A percentile compares a stretch with the other conserved stretches of the same genome.
Evolutionary conservation across 2,113 vertebrate genomes (phyloP).

Genomic region (Cryptomyrus ogoouensis): DNA sequence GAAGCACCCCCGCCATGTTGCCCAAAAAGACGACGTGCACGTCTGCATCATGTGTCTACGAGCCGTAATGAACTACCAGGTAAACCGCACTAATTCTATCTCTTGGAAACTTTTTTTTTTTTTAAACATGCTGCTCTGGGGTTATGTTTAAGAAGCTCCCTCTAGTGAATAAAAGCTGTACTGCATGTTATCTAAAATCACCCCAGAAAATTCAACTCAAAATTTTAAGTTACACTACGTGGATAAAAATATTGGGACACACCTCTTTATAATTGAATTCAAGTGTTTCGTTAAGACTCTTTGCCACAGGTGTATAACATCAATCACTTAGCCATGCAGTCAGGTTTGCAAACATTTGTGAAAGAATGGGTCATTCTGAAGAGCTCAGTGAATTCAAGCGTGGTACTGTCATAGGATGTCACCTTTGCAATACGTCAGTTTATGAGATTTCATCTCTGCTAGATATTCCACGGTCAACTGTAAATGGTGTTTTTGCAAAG

Average conservation of each 20-base stretch:
- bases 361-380: not conserved
- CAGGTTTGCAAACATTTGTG: not conserved
- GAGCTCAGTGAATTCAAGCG: not conserved
- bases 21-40: conserved; percentile 96
- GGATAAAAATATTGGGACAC: not conserved
- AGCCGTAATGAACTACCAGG: conserved; percentile 99
- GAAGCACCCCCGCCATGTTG: conserved; percentile 90
- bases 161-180: not conserved
- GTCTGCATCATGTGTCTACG: conserved; percentile 95
- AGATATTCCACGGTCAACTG: not conserved
- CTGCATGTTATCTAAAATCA: not conserved
- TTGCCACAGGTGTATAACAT: not conserved
- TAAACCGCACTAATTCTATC: conserved; percentile 41
- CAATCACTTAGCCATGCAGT: not conserved
- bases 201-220: not conserved
- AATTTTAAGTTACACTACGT: not conserved
- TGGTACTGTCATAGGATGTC: not conserved
- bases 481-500: not conserved
- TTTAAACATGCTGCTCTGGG: not conserved
- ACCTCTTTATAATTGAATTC: not conserved
- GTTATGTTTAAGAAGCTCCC: not conserved
- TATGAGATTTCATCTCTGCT: not conserved
- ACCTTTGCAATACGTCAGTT: not conserved
- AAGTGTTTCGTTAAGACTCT: not conserved
- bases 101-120: not conserved